Evolutionary conservation across 1,140 invertebrate genomes (phyloP).

Genomic region (Zaprionus kolodkinae): DNA sequence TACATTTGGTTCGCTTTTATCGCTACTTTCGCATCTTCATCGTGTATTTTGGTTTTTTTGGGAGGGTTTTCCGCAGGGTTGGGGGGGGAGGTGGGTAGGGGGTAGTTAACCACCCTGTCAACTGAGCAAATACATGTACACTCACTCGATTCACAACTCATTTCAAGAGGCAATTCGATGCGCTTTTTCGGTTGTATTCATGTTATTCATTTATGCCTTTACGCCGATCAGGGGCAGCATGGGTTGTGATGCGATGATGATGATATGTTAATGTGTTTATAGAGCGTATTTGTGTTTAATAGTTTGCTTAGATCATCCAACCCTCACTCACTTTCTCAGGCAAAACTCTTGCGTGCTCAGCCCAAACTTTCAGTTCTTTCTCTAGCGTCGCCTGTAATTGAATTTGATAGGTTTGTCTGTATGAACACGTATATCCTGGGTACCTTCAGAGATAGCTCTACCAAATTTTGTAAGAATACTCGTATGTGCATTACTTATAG

Average conservation of each 20-base stretch:
- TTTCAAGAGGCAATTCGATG: conserved; percentile 33
- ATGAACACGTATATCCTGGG: too few species aligned
- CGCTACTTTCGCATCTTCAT: conserved; percentile 34
- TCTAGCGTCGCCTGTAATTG: too few species aligned
- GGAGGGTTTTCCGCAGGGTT: not conserved
- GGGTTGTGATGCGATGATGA: not conserved
- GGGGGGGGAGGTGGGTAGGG: conserved; percentile 14
- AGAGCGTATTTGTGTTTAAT: not conserved
- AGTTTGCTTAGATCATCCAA: not conserved
- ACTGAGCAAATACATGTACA: conserved; percentile 10
- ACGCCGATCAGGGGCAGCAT: not conserved
- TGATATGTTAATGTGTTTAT: conserved; percentile 6
- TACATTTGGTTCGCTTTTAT: conserved; percentile 63
- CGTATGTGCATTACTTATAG: too few species aligned
- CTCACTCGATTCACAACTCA: conserved; percentile 28
- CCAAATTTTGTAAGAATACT: too few species aligned
- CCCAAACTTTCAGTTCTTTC: too few species aligned
- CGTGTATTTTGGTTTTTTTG: not conserved
- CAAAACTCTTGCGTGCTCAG: not conserved
- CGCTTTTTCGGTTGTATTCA: conserved; percentile 20
- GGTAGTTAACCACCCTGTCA: conserved; percentile 27
- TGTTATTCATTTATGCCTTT: conserved; percentile 13
- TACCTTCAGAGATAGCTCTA: too few species aligned
- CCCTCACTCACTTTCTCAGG: not conserved
- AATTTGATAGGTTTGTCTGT: too few species aligned